phyloP scores from a whole-genome alignment of 2,797 vertebrate genomes.

The Remorina albescens region DNA sequence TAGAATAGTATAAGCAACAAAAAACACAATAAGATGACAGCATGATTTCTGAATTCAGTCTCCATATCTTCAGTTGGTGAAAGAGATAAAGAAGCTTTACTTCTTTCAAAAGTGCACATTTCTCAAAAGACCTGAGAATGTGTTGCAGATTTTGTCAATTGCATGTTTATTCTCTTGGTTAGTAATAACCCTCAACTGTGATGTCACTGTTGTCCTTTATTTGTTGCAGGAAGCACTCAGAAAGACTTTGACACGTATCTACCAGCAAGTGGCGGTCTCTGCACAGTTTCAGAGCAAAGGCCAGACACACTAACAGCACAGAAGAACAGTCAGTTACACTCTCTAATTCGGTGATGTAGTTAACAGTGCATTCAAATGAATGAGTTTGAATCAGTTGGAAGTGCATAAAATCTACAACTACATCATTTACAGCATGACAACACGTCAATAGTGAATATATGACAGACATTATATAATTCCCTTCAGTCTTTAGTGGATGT shows the following conservation, averaged over 20 bases:
- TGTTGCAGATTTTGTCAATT: background rate
- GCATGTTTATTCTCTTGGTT: background rate
- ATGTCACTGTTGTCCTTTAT: background rate
- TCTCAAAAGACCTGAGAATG: background rate
- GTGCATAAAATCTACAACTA: background rate
- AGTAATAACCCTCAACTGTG: background rate
- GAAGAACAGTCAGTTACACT: background rate
- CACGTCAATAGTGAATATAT: background rate
- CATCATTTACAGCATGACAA: background rate
- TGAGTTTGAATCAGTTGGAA: slow-evolving; percentile 9
- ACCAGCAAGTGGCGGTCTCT: slow-evolving; percentile 41
- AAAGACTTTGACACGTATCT: background rate
- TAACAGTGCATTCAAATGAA: background rate
- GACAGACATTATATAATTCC: background rate
- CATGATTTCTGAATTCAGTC: background rate
- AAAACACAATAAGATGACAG: background rate
- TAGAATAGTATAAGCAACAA: background rate
- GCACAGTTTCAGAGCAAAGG: background rate
- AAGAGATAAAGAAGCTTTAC: too few relatives aligned
- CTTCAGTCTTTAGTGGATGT: background rate
- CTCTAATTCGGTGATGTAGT: background rate
- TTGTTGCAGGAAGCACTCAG: background rate
- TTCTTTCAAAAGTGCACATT: background rate
- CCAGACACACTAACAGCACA: background rate
- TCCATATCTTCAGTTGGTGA: background rate